phyloP scores from a whole-genome alignment of 2,888 invertebrate species.

The Ichneumon xanthorius region DNA sequence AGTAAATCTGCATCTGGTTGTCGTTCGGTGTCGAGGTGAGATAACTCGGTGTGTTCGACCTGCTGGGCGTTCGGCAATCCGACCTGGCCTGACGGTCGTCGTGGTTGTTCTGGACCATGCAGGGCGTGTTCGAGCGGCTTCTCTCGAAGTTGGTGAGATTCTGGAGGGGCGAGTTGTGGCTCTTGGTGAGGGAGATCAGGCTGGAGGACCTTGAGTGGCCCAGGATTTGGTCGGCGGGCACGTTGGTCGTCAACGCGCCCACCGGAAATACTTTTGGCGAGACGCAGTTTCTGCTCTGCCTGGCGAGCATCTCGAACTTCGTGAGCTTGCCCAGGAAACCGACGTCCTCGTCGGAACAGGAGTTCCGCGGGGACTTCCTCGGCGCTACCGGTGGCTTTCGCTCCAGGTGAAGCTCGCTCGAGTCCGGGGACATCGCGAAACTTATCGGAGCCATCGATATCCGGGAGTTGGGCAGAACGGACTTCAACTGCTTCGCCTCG shows the following conservation, averaged over 20 bases:
- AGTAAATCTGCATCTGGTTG: constrained; percentile 77
- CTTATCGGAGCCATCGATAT: constrained; percentile 93
- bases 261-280: constrained; percentile 94
- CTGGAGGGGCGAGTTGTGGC: constrained; percentile 76
- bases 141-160: constrained; percentile 78
- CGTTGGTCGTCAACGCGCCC: constrained; percentile 91
- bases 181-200: constrained; percentile 82
- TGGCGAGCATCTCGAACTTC: constrained; percentile 92
- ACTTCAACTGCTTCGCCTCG: constrained; percentile 94
- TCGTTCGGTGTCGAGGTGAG: constrained; percentile 69
- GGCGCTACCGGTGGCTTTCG: constrained; percentile 89
- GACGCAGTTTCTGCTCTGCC: constrained; percentile 84
- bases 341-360: constrained; percentile 86
- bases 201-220: constrained; percentile 85
- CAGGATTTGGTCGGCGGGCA: constrained; percentile 93
- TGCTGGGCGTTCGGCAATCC: constrained; percentile 80
- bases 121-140: constrained; percentile 75
- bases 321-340: constrained; percentile 92
- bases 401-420: constrained; percentile 79
- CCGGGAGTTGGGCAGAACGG: constrained; percentile 91
- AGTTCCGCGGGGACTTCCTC: constrained; percentile 86
- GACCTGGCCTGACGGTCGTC: constrained; percentile 83
- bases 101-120: constrained; percentile 49
- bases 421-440: constrained; percentile 83
- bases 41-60: constrained; percentile 75